These are phyloP conservation scores for Gasteruption jaculator DNA, from an alignment of 2,888 invertebrate genomes.

Conservation along the genomic window DNA sequence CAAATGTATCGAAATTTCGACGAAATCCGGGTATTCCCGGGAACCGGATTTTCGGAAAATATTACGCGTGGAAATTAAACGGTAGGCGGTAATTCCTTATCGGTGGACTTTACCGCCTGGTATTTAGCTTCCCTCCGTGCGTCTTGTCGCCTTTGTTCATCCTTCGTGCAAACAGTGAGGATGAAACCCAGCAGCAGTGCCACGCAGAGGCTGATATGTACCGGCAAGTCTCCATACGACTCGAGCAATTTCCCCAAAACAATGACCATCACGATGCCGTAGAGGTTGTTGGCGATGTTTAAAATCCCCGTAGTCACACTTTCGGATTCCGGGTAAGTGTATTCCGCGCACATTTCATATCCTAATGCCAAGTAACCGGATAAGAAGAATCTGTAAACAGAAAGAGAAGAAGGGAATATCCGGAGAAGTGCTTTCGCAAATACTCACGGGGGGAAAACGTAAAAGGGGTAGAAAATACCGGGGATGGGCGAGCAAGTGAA, in stretches of 20 bases:
- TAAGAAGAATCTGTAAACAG: conserved; percentile 63
- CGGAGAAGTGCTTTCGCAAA: too few species aligned
- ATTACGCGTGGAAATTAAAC: too few species aligned
- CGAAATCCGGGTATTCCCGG: too few species aligned
- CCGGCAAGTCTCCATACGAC: conserved; percentile 40
- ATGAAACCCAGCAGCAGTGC: conserved; percentile 38
- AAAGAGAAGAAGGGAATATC: background rate
- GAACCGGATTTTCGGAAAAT: too few species aligned
- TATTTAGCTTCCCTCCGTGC: conserved; percentile 26
- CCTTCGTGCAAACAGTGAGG: conserved; percentile 38
- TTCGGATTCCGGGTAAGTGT: conserved; percentile 71
- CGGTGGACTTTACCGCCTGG: too few species aligned
- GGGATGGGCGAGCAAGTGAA: too few species aligned
- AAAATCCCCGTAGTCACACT: conserved; percentile 66
- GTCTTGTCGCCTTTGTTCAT: conserved; percentile 40
- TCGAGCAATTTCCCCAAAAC: conserved; percentile 40
- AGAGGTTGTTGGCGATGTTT: conserved; percentile 55
- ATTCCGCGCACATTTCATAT: conserved; percentile 70
- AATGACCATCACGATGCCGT: conserved; percentile 40
- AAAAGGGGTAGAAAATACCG: too few species aligned
- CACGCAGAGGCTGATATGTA: conserved; percentile 40
- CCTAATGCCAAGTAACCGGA: conserved; percentile 70
- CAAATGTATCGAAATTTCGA: too few species aligned
- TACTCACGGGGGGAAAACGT: too few species aligned
- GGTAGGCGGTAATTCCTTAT: too few species aligned